Evolutionary conservation across 64 coral and sea anemone genomes (phyloP), one percentile per base, ranked within the genome.

Genomic region (Pocillopora damicornis): DNA sequence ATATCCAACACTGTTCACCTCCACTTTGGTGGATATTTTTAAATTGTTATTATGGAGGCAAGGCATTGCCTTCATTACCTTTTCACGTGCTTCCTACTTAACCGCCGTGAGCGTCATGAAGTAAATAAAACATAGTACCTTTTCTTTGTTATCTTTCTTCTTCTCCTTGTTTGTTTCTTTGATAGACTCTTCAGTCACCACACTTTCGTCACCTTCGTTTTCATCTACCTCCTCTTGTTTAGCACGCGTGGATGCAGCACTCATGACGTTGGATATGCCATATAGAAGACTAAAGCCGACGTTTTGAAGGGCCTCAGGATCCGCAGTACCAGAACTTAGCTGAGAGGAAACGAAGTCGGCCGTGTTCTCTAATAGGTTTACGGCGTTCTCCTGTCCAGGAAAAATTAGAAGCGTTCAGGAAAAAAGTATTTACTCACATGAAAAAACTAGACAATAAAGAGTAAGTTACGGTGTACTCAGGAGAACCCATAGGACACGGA

Each of bases 301-400:
- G 10, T 86, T 61, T 73, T 92, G 90, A 5, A 87, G 15, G 20
- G 79, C 82, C 18, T 67, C 83, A 20, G 90, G 82, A 86, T 92
- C 63, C 1, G 79, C 57, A 59, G 81, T 69, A 13, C 87, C 87
- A 2, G 79, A 78, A 60, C 23, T 88, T 58, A 90, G 74, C 37
- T 88, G 83, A 2, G 75, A 80, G 7, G 91, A 85, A 62, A 96
- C 42, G 22, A 96, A 93, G 22, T 30, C 37, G 26, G 91, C 94
- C 15, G 91, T 96, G 71, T 83, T 79, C 37, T 90, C 87, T 16
- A 96, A 56, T 20, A 96, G 88, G 71, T 81, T 75, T 13, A 96
- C 88, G 35, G 94, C 94, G 61, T 90, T 96, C 83, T 96, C 94
- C 94, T 96, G 10, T 12, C 73, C 51, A 38, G 45, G 18, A 14